Base-by-base conservation (phyloP, 2,888 invertebrate species). In the Craniophora ligustri region DNA sequence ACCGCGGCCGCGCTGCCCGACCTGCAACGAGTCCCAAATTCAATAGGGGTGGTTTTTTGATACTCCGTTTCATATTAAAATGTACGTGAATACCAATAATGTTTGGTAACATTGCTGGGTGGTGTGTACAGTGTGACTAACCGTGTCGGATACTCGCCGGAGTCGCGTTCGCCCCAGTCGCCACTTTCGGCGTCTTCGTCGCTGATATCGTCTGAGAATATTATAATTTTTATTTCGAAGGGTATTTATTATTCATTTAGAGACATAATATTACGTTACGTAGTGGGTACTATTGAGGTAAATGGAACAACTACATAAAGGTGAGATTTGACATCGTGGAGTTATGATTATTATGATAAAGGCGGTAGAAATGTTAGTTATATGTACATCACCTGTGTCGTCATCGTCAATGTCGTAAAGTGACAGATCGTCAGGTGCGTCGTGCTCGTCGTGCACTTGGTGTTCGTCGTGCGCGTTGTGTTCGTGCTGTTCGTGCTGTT, bases 391-490 rank as follows among this genome's bases (percentile, higher is more conserved):
- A 62, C 75, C 76, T 10, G 69, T 65, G 30, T 72, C 73, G 44
- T 80, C 82, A 30, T 82, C 81, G 51, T 80, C 85, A 64, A 82
- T 81, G 46, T 78, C 81, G 76, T 78, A 82, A 18, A 78, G 77
- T 61, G 84, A 81, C 46, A 82, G 72, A 62, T 83, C 85, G 73
- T 78, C 83, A 42, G 64, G 64, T 35, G 72, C 59, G 62, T 81
- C 81, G 30, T 38, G 60, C 44, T 67, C 77, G 55, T 56, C 51
- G 8, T 53, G 31, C 45, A 51, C 54, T 14, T 8, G 11, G 28
- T 13, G 26, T 46, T 8, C 30, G 49, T 28, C 32, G 40, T 2
- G 35, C 39, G 10, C 13, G 36, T 21, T 28, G 50, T 21, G 36
- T 56, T n/a, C 15, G 51, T 42, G n/a, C n/a, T 13, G 26, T 46